phyloP scores from a whole-genome alignment of 2,113 vertebrate genomes.

The Accipiter virgatus region DNA sequence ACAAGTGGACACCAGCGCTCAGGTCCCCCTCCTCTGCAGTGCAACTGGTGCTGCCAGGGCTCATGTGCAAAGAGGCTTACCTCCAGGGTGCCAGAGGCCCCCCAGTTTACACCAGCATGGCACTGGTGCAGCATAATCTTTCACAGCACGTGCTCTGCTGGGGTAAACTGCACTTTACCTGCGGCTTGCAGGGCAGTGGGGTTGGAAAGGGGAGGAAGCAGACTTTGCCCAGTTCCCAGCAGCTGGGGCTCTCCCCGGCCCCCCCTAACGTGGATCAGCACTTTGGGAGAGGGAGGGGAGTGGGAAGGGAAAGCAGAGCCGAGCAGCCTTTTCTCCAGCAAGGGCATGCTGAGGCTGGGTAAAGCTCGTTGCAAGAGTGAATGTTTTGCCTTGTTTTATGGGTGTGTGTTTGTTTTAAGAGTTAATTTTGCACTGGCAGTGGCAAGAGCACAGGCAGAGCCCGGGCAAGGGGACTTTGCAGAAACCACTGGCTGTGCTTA shows the following conservation, averaged over 20 bases:
- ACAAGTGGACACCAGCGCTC: rapidly evolving
- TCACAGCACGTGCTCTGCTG: not conserved
- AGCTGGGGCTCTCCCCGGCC: rapidly evolving
- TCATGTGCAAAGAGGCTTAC: not conserved
- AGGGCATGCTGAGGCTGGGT: not conserved
- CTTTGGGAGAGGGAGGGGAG: not conserved
- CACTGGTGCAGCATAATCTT: not conserved
- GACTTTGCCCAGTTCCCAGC: not conserved
- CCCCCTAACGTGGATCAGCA: not conserved
- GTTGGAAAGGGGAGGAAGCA: not conserved
- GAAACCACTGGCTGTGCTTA: no score
- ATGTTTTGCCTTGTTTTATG: not conserved
- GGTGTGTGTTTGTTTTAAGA: not conserved
- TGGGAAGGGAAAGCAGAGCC: not conserved
- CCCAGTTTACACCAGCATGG: not conserved
- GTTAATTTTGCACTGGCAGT: not conserved
- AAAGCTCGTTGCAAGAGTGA: not conserved
- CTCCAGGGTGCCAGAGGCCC: rapidly evolving
- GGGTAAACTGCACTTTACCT: not conserved
- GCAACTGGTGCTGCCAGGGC: not conserved
- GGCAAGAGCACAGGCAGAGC: not conserved
- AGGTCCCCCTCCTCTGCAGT: not conserved
- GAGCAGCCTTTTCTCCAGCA: not conserved
- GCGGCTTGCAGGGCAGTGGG: no score
- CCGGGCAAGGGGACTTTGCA: rapidly evolving